phyloP scores from a whole-genome alignment of 2,888 invertebrate species.

The Selenia dentaria region DNA sequence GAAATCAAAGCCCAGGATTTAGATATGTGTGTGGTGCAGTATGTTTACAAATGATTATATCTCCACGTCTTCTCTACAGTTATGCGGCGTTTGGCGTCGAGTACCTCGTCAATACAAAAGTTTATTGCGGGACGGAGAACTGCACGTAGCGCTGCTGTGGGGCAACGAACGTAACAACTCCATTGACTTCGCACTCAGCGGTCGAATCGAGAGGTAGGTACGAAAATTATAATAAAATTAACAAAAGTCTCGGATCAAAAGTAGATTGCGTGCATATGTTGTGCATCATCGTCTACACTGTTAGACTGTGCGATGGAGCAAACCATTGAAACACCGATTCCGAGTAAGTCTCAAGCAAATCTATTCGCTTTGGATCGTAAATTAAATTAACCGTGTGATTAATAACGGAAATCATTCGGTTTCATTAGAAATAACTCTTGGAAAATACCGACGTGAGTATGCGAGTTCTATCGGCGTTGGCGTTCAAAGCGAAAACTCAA shows the following conservation, averaged over 20 bases:
- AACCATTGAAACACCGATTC: conserved; percentile 36
- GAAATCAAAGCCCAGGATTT: conserved; percentile 17
- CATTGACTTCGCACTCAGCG: conserved; percentile 88
- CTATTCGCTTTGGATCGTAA: conserved; percentile 58
- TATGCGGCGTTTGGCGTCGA: conserved; percentile 96
- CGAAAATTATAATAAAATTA: conserved; percentile 41
- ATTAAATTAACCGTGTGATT: conserved; percentile 73
- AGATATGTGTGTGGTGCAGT: conserved; percentile 19
- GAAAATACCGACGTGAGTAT: conserved; percentile 50
- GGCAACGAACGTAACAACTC: conserved; percentile 86
- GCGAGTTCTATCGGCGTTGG: conserved; percentile 30
- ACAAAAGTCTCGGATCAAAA: conserved; percentile 16
- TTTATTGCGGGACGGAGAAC: conserved; percentile 90
- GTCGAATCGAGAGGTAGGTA: conserved; percentile 87
- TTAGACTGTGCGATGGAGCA: conserved; percentile 5
- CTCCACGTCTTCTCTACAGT: conserved; percentile 53
- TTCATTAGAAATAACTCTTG: conserved; percentile 50
- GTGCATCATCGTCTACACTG: neutral
- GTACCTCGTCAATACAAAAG: conserved; percentile 93
- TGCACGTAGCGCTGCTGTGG: conserved; percentile 92
- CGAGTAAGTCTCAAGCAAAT: conserved; percentile 41
- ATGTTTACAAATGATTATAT: conserved; percentile 29
- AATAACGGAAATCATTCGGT: conserved; percentile 65
- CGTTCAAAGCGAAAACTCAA: conserved; percentile 40
- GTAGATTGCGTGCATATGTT: neutral